Base-by-base conservation (phyloP, 2,113 vertebrate species). In the Oreochromis aureus region DNA sequence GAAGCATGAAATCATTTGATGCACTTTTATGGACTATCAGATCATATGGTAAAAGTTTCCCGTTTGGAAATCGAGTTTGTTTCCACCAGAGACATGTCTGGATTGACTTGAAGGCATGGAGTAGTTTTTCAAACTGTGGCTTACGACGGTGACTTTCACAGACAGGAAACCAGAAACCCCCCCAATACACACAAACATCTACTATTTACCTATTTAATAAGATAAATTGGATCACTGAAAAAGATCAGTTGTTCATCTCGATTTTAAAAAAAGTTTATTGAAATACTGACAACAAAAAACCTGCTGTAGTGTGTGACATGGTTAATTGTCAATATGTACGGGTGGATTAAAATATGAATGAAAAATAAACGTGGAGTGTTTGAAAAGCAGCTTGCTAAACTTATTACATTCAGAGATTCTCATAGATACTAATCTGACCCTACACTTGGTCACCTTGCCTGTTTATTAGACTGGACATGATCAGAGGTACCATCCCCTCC, bases 1-100 rank as follows among this genome's bases (percentile, higher is more conserved):
- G 83, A 89, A 87, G 83, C 48, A 27, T 92, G 54, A 93, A 92
- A 93, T 82, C 41, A 87, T 89, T 83, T 81, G 76, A 86, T 83
- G 61, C 79, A 87, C 61, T 91, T 87, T 54, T 30, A 89, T 82
- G 54, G 83, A 82, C 54, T 56, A 58, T 86, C 22, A 90, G 73
- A 86, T 87, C 73, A 85, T 69, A 82, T 80, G 84, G 61, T 86
- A 58, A 82, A 89, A 24, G 82, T 91, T 80, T 82, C 87, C 81
- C 27, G 9, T 79, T 36, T 19, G 30, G 63, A 80, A 54, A 79
- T 86, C 6, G 19, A 80, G 81, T 18, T 71, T 63, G 59, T 80
- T 88, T 76, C 53, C 84, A 76, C 48, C 80, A 69, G 24, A 46
- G 24, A 73, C 32, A 83, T 48, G 41, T 87, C 66, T 86, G 12